Evolutionary conservation across 2,797 vertebrate species (phyloP), one percentile per base, ranked within the genome.

Genomic region (Enteromius anoplus): DNA sequence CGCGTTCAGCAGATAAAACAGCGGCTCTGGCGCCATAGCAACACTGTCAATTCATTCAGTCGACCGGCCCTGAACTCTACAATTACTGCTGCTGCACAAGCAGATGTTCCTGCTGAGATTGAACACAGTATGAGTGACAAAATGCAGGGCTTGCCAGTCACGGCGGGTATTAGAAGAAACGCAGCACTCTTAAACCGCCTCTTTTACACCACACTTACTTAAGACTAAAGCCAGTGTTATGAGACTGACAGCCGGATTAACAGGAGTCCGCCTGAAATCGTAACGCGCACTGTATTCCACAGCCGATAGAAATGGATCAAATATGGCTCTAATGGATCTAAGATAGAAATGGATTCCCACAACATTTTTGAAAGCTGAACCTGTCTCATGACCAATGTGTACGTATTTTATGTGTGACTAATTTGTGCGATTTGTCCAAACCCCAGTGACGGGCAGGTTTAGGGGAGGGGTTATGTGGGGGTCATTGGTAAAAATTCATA

Each of bases 71-170:
- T 82, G 71, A 82, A 82, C 81, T 75, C 71, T 55, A 49, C 62
- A 82, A 82, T 82, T 82, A 82, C 71, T 42, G 45, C 42, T 17
- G 60, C 47, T 29, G 71, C 72, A 40, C n/a, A 40, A 75, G n/a
- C 45, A 82, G 80, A 82, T 75, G 81, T 65, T 82, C 81, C 62
- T 45, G 60, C 81, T 82, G 81, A 19, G 71, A 45, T 3, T 45
- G 47, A 82, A 37, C 62, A 55, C 34, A 3, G 34, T 26, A 1
- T 68, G 81, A 76, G 72, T 82, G 81, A 82, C 71, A 82, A 82
- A 82, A 82, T 75, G 80, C 71, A 68, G 80, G 80, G 32, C 62
- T 68, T 10, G 17, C 19, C 40, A 40, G 58, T 75, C 70, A 26
- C 53, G 40, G 14, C 14, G 62, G 9, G 80, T 47, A 65, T 66